phyloP scores from a whole-genome alignment of 2,113 vertebrate genomes.

The Leiothrix lutea region DNA sequence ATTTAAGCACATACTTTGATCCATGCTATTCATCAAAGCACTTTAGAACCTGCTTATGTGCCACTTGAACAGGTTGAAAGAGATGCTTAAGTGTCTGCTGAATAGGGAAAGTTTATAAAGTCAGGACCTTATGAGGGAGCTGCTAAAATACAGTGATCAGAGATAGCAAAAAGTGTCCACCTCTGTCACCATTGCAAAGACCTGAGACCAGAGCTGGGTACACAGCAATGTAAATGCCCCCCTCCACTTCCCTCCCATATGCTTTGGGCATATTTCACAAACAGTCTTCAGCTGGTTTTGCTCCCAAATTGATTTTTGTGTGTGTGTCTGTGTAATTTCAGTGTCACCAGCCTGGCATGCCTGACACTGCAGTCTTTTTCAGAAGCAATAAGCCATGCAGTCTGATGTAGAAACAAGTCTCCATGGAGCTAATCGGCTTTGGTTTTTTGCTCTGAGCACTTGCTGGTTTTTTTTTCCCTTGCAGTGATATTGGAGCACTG shows the following conservation, averaged over 20 bases:
- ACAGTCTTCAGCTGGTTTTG: neutral
- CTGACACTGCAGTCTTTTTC: constrained; percentile 14
- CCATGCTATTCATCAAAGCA: constrained; percentile 8
- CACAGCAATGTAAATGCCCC: neutral
- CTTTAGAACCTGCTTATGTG: constrained; percentile 1
- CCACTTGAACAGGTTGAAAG: neutral
- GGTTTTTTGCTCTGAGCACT: constrained; percentile 1
- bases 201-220: neutral
- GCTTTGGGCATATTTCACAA: neutral
- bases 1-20: constrained; percentile 28
- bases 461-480: neutral
- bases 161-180: neutral
- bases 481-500: neutral
- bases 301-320: neutral
- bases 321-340: neutral
- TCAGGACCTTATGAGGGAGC: neutral
- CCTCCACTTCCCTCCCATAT: too few species aligned
- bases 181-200: neutral
- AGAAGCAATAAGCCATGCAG: constrained; percentile 29
- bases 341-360: neutral
- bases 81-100: neutral
- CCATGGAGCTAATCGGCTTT: constrained; percentile 60
- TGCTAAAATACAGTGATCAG: neutral
- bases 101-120: neutral
- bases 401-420: constrained; percentile 52